Evolutionary conservation across 2,888 invertebrate genomes (phyloP).

Genomic region (Deroplatys truncata): DNA sequence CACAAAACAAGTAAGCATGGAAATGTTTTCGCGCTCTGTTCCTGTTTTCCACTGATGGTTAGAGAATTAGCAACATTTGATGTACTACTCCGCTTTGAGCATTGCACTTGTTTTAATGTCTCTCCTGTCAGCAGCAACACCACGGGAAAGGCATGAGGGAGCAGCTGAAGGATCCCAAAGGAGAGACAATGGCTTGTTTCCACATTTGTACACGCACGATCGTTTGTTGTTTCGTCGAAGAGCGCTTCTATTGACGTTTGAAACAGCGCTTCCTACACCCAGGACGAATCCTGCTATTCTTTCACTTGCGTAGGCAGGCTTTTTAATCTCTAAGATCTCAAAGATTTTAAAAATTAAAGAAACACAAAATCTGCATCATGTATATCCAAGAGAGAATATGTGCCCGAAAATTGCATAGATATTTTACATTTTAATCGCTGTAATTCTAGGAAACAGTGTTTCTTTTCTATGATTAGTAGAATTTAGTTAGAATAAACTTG

Average conservation of each 20-base stretch:
- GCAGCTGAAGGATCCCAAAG: neutral
- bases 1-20: neutral
- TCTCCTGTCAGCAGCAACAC: neutral
- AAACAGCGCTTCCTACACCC: neutral
- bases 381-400: too few species aligned
- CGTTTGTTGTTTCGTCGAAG: neutral
- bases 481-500: too few species aligned
- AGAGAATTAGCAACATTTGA: neutral
- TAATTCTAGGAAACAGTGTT: too few species aligned
- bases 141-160: neutral
- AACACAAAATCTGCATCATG: too few species aligned
- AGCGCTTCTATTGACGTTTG: neutral
- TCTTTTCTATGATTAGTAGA: too few species aligned
- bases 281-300: neutral
- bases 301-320: neutral
- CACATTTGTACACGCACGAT: neutral
- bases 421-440: too few species aligned
- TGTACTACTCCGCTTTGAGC: neutral
- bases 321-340: too few species aligned
- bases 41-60: neutral
- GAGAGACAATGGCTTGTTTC: neutral
- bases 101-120: neutral
- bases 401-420: too few species aligned
- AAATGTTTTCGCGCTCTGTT: neutral
- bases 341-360: too few species aligned